Evolutionary conservation across 1,140 invertebrate species (phyloP).

Genomic region (Pentalonia nigronervosa): DNA sequence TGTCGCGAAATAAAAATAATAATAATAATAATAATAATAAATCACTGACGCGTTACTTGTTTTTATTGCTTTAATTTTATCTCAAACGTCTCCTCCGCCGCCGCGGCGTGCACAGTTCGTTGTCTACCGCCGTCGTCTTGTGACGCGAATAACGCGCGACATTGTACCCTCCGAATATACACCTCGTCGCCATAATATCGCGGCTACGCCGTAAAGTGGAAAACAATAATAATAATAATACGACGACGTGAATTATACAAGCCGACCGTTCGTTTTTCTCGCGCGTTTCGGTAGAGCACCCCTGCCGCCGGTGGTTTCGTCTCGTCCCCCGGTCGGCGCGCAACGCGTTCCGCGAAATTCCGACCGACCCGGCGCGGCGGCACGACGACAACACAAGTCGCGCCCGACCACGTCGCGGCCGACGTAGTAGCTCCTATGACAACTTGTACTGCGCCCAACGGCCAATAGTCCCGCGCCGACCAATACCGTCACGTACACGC

Average conservation of each 20-base stretch:
- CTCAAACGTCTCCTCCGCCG: not conserved
- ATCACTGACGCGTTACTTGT: constrained; percentile 18
- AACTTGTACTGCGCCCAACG: too few relatives aligned
- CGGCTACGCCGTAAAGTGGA: not conserved
- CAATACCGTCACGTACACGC: too few relatives aligned
- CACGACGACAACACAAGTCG: too few relatives aligned
- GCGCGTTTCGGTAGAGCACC: not conserved
- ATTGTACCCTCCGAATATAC: not conserved
- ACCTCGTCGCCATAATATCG: not conserved
- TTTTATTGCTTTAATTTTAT: constrained; percentile 28
- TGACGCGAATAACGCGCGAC: not conserved
- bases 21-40: constrained; percentile 6
- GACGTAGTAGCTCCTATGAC: not conserved
- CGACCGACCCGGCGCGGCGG: not conserved
- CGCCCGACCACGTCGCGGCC: too few relatives aligned
- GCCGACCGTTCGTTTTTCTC: not conserved
- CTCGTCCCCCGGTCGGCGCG: not conserved
- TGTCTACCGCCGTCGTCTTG: not conserved
- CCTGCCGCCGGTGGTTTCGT: not conserved
- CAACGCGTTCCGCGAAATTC: not conserved
- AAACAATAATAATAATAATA: not conserved
- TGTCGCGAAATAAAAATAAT: constrained; percentile 27
- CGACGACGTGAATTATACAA: not conserved
- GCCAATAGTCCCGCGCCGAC: not conserved
- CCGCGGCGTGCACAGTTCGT: not conserved